Conservation (phyloP, 2,113 vertebrate species). For the Centropus unirufus region DNA sequence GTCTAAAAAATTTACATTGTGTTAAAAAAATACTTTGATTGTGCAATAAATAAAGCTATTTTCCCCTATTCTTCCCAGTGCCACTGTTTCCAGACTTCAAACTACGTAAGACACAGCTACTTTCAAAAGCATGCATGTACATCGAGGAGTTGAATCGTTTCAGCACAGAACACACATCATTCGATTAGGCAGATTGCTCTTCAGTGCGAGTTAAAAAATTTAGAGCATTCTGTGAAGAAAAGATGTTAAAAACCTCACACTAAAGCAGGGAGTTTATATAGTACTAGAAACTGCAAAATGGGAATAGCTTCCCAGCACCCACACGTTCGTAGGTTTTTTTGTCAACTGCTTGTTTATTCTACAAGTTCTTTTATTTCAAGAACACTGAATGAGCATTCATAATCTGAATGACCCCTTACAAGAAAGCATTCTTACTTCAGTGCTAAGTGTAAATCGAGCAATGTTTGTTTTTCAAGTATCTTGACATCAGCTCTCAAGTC, state of each 20-base stretch:
- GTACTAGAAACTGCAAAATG: background rate
- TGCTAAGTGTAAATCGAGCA: background rate
- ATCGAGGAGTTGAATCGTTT: background rate
- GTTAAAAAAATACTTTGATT: background rate
- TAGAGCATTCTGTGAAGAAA: background rate
- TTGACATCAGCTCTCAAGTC: background rate
- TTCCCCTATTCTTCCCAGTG: background rate
- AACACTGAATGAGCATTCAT: background rate
- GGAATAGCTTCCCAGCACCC: background rate
- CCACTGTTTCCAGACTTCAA: background rate
- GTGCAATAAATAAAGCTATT: slow-evolving; percentile 39
- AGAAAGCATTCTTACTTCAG: background rate
- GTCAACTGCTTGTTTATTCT: background rate
- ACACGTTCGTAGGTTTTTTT: background rate
- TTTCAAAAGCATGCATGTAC: background rate
- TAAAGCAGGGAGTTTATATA: background rate
- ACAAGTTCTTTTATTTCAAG: slow-evolving; percentile 2
- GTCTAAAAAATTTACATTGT: background rate
- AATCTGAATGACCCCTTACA: background rate
- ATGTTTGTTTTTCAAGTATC: slow-evolving; percentile 48
- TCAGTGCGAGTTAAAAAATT: background rate
- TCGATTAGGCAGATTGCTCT: background rate
- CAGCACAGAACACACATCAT: background rate
- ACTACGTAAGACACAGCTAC: background rate
- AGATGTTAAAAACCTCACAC: background rate